A percentile compares a stretch with the other conserved stretches of the same genome.
These are phyloP conservation scores for Zaprionus bogoriensis DNA, from an alignment of 2,888 invertebrate genomes.

Conservation along the genomic window DNA sequence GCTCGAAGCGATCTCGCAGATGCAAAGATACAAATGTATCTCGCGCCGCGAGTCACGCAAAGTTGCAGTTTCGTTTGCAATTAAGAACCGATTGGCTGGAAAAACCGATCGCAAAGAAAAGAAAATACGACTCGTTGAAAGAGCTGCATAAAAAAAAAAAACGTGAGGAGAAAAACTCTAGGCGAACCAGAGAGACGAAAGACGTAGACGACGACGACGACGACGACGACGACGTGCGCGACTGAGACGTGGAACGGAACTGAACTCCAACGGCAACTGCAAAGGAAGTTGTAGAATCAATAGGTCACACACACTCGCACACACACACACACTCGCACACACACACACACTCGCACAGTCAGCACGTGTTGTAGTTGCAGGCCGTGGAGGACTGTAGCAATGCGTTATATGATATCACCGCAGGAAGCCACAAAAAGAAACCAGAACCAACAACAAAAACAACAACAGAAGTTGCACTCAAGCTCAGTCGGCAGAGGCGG, in stretches of 20 bases:
- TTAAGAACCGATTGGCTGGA: constrained; percentile 31
- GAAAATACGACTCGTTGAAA: neutral
- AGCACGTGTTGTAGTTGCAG: constrained; percentile 51
- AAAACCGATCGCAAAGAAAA: constrained; percentile 10
- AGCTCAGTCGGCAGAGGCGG: neutral
- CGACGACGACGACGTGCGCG: constrained; percentile 13
- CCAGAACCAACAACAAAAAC: constrained; percentile 9
- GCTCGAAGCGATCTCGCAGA: too few relatives aligned
- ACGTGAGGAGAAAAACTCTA: neutral
- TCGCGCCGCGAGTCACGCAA: too few relatives aligned
- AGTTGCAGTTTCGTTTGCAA: constrained; percentile 12
- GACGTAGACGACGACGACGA: constrained; percentile 32
- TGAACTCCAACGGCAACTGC: constrained; percentile 30
- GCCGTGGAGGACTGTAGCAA: constrained; percentile 26
- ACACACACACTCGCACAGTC: constrained; percentile 15
- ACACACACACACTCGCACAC: constrained; percentile 16
- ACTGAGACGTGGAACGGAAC: constrained; percentile 38
- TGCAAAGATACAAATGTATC: neutral
- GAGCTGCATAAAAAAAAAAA: constrained; percentile 12
- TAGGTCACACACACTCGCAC: constrained; percentile 60
- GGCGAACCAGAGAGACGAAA: neutral
- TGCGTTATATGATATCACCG: constrained; percentile 72
- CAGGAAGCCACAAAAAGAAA: constrained; percentile 69
- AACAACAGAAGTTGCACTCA: constrained; percentile 27
- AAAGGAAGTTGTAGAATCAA: constrained; percentile 70